Evolutionary conservation across 2,113 vertebrate species (phyloP).

Genomic region (Sylvicapra grimmia): DNA sequence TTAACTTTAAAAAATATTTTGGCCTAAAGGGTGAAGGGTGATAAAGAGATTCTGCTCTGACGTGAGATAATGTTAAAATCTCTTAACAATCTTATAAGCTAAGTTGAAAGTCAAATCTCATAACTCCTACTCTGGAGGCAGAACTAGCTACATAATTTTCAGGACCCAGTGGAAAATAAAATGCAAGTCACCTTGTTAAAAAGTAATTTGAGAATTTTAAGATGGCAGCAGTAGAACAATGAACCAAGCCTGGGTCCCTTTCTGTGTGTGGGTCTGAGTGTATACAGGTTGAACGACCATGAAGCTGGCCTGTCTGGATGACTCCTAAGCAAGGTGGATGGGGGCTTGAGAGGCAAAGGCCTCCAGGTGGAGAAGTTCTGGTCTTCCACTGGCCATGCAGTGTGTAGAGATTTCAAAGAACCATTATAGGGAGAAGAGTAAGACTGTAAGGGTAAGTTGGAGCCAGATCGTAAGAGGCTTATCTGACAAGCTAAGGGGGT

Average conservation of each 20-base stretch:
- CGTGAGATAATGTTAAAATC: neutral
- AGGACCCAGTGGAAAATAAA: neutral
- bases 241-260: neutral
- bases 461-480: neutral
- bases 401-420: neutral
- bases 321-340: neutral
- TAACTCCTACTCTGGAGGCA: neutral
- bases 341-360: neutral
- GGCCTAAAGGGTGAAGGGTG: neutral
- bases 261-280: neutral
- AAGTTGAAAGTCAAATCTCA: neutral
- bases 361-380: neutral
- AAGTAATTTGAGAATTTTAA: neutral
- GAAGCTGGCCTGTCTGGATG: neutral
- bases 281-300: accelerated
- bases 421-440: neutral
- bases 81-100: neutral
- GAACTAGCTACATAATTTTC: neutral
- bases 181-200: neutral
- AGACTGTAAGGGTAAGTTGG: neutral
- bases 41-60: neutral
- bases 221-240: neutral
- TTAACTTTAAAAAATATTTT: neutral
- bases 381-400: accelerated
- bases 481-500: neutral